Percentiles rank a stretch among this genome's conserved stretches.
Conservation (phyloP, 2,113 vertebrate species). For the Gulo gulo region DNA sequence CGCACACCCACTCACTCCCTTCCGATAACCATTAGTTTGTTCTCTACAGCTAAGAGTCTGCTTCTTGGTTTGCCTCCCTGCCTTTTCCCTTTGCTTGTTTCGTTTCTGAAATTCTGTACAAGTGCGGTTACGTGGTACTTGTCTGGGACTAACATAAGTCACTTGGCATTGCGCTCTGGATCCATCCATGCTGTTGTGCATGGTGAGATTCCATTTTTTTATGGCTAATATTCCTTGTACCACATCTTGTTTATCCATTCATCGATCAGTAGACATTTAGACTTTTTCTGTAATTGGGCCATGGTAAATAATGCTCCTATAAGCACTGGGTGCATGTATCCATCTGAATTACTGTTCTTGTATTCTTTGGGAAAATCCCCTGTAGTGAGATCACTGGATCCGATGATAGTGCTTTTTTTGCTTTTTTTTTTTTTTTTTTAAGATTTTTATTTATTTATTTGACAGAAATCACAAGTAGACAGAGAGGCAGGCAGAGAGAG, state of each 20-base stretch:
- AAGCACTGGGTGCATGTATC: not conserved
- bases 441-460: no score
- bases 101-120: not conserved
- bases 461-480: no score
- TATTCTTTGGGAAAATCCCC: not conserved
- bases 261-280: not conserved
- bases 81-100: not conserved
- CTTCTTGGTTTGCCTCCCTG: not conserved
- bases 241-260: no score
- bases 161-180: not conserved
- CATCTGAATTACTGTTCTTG: not conserved
- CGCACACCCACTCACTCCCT: not conserved
- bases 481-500: no score
- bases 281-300: not conserved
- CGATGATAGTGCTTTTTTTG: not conserved
- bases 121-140: not conserved
- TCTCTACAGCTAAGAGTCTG: not conserved
- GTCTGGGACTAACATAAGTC: not conserved
- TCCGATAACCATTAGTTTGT: not conserved
- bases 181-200: not conserved
- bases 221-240: not conserved
- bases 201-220: not conserved
- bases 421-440: no score
- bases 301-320: not conserved
- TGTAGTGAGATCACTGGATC: not conserved